Evolutionary conservation across 2,888 invertebrate genomes (phyloP).

Genomic region (Hedya salicella): DNA sequence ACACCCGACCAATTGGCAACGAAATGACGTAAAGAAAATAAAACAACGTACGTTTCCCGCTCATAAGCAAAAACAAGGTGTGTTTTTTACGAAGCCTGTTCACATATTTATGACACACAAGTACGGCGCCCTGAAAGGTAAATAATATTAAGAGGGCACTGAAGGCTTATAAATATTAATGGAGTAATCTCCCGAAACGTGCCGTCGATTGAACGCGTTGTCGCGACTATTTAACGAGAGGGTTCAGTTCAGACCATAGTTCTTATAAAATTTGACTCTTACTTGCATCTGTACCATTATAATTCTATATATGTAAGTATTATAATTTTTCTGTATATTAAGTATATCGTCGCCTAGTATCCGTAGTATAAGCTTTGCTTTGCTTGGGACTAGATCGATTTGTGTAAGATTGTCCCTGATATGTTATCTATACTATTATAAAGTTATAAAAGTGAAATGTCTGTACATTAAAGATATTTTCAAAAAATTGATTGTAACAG

Average conservation of each 20-base stretch:
- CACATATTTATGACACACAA: constrained; percentile 40
- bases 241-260: background rate
- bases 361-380: too few species aligned
- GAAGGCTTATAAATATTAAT: constrained; percentile 43
- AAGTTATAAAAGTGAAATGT: too few species aligned
- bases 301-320: too few species aligned
- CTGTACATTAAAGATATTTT: too few species aligned
- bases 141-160: constrained; percentile 43
- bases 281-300: too few species aligned
- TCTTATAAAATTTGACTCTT: background rate
- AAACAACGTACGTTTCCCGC: constrained; percentile 5
- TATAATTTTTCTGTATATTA: too few species aligned
- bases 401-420: too few species aligned
- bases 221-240: constrained; percentile 28
- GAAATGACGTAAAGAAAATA: background rate
- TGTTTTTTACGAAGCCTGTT: constrained; percentile 36
- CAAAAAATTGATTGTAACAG: too few species aligned
- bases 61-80: constrained; percentile 29
- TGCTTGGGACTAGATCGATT: too few species aligned
- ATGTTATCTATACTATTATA: too few species aligned
- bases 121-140: constrained; percentile 35
- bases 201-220: constrained; percentile 26
- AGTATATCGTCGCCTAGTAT: too few species aligned
- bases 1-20: background rate
- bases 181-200: constrained; percentile 35